Percentiles rank a stretch among this genome's conserved stretches.
Evolutionary conservation across 2,797 vertebrate genomes (phyloP).

Genomic region (Pitangus sulphuratus): DNA sequence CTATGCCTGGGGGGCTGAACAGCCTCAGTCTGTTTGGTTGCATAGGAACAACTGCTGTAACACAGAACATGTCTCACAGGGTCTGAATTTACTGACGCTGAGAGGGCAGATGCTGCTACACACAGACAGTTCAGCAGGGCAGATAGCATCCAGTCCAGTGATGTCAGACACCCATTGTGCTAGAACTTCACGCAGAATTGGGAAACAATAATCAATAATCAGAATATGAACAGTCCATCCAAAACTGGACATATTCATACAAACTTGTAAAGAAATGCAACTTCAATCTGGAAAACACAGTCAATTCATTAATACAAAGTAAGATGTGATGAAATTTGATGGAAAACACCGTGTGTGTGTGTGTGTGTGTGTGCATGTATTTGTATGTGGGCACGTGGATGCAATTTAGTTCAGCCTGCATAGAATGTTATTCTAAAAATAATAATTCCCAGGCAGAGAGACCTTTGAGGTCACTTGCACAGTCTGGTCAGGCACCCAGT

Average conservation of each 20-base stretch:
- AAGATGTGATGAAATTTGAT: neutral
- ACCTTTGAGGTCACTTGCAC: neutral
- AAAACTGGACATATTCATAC: neutral
- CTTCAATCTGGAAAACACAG: neutral
- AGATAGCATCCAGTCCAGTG: neutral
- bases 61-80: neutral
- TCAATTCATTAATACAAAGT: neutral
- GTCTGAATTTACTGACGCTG: neutral
- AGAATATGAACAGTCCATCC: neutral
- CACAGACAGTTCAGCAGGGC: neutral
- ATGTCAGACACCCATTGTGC: neutral
- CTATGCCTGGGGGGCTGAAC: neutral
- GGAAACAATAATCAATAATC: neutral
- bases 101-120: neutral
- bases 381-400: too few species aligned
- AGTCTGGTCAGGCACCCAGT: neutral
- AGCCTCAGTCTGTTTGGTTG: neutral
- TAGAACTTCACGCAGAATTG: neutral
- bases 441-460: neutral
- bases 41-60: neutral
- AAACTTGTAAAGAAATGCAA: neutral
- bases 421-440: neutral
- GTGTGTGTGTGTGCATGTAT: fast-evolving
- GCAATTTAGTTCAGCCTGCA: neutral
- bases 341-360: neutral